Evolutionary conservation across 2,113 vertebrate species (phyloP), one percentile per base, ranked within the genome.

Genomic region (Rhabdomys dilectus): DNA sequence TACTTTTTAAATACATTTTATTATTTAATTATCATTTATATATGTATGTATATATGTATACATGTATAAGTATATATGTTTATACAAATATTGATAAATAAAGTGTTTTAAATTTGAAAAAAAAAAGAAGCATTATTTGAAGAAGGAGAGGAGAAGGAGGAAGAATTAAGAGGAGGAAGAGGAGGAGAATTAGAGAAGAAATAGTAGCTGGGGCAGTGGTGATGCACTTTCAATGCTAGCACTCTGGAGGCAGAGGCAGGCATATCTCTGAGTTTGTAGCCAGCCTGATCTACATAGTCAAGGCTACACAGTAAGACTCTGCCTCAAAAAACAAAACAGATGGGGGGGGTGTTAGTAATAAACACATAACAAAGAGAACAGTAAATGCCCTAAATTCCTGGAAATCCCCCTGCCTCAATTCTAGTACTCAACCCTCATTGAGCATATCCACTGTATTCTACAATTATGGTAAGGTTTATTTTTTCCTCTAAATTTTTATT

Each of bases 401-500:
- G 78, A 94, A 96, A 90, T 66, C 56, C 21, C 51, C 22, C 60
- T 66, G 2, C 89, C 78, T 58, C 15, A 58, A 75, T 42, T 68
- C 62, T 48, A 89, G 58, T 19, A 34, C 26, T 0, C 2, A 0
- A 36, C 48, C 24, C n/a, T 26, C 16, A 68, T 51, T 58, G 45
- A 72, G 48, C 34, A 24, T 34, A 17, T 4, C 56, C 39, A 17
- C 1, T 84, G 13, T 62, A 85, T 42, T 42, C 31, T 17, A 85
- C 39, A 84, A 66, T 51, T 36, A 17, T 29, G 45, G 78, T 12
- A 48, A 73, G 34, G n/a, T 60, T 24, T 39, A 39, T 60, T 73
- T 72, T n/a, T 8, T 9, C 16, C 29, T 15, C 56, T 82, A 60
- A 97, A 97, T 98, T 98, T 98, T 98, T 98, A 98, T 99, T 99